Percentiles rank a stretch among this genome's conserved stretches.
phyloP scores from a whole-genome alignment of 2,888 invertebrate species.

The Mythimna pallens region DNA sequence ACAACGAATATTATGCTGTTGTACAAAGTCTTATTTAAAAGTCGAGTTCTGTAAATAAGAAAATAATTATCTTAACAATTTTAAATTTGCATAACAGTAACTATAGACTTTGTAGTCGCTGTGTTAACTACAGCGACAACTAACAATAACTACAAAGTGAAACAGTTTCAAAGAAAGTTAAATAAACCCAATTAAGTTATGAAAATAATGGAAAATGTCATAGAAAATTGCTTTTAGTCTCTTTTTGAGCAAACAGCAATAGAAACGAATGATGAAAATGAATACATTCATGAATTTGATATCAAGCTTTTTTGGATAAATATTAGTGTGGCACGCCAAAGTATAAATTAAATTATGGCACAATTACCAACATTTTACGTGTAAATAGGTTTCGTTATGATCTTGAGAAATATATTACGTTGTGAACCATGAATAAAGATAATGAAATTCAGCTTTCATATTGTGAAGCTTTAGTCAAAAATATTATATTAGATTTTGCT shows the following conservation, averaged over 20 bases:
- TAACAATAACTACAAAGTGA: slow-evolving; percentile 58
- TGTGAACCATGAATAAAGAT: slow-evolving; percentile 16
- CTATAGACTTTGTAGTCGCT: slow-evolving; percentile 47
- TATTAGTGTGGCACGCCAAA: slow-evolving; percentile 15
- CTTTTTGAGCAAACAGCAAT: not conserved
- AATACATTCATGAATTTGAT: slow-evolving; percentile 9
- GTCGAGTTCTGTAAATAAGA: slow-evolving; percentile 26
- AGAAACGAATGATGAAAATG: slow-evolving; percentile 18
- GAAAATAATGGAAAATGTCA: slow-evolving; percentile 34
- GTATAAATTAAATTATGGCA: slow-evolving; percentile 35
- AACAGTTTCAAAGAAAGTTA: slow-evolving; percentile 55
- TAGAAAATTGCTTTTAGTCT: slow-evolving; percentile 5
- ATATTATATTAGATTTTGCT: slow-evolving; percentile 24
- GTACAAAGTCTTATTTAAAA: slow-evolving; percentile 20
- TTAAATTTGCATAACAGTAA: slow-evolving; percentile 59
- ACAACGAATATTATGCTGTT: slow-evolving; percentile 7
- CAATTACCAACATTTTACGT: slow-evolving; percentile 41
- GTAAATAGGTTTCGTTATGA: slow-evolving; percentile 32
- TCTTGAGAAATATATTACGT: slow-evolving; percentile 26
- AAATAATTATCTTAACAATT: slow-evolving; percentile 54
- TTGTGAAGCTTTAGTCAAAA: slow-evolving; percentile 16
- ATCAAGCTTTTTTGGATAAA: slow-evolving; percentile 25
- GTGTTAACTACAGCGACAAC: slow-evolving; percentile 53
- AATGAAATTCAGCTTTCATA: slow-evolving; percentile 29
- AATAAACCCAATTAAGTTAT: slow-evolving; percentile 49